These are phyloP conservation scores for Dryobotodes eremita DNA, from an alignment of 2,888 invertebrate genomes.

Conservation along the genomic window DNA sequence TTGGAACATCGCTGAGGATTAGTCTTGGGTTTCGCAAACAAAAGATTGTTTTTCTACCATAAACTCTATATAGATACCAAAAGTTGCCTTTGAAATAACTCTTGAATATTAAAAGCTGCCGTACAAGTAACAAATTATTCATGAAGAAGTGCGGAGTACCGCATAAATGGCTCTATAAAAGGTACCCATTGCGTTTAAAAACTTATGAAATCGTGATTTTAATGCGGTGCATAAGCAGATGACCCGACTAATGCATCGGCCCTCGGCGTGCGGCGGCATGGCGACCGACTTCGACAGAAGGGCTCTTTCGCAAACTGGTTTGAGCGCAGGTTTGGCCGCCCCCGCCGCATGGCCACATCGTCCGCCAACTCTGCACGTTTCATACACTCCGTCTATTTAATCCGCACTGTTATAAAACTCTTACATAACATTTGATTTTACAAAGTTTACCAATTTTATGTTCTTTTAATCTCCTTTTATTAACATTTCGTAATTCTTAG, in stretches of 20 bases:
- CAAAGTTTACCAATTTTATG: constrained; percentile 24
- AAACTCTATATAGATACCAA: constrained; percentile 18
- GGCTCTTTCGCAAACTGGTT: constrained; percentile 87
- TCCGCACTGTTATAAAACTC: constrained; percentile 58
- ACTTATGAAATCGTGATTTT: constrained; percentile 70
- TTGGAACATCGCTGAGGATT: constrained; percentile 29
- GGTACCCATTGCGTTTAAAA: constrained; percentile 43
- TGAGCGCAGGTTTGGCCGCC: constrained; percentile 73
- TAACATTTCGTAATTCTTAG: constrained; percentile 12
- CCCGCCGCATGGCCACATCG: constrained; percentile 63
- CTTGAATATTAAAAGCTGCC: constrained; percentile 18
- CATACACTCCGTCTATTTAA: constrained; percentile 59
- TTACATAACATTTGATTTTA: constrained; percentile 47
- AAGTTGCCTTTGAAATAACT: constrained; percentile 6
- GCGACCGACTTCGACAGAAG: constrained; percentile 80
- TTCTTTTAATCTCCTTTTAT: constrained; percentile 34
- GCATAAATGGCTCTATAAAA: constrained; percentile 53
- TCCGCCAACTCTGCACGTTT: constrained; percentile 64
- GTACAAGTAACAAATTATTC: constrained; percentile 39
- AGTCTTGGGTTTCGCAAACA: constrained; percentile 16
- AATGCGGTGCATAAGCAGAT: constrained; percentile 75
- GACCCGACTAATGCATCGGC: constrained; percentile 79
- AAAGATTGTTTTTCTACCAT: constrained; percentile 6
- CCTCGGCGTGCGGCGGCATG: constrained; percentile 70
- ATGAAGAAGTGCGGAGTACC: constrained; percentile 25